Evolutionary conservation across 2,797 vertebrate genomes (phyloP).

Genomic region (Ctenosaura bakeri): DNA sequence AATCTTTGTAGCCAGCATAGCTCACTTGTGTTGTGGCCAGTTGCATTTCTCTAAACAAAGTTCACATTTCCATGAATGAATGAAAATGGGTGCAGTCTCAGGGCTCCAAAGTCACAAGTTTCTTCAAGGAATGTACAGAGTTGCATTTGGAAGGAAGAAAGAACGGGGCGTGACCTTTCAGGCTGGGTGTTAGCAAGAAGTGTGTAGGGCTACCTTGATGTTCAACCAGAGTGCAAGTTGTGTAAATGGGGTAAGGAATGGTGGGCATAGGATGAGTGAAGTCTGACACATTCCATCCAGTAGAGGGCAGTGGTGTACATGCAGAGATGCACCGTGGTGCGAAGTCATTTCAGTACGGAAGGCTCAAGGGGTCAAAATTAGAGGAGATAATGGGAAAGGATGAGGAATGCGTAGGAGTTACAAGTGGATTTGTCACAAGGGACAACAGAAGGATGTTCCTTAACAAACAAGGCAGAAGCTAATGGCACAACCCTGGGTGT

Average conservation of each 20-base stretch:
- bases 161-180: background rate
- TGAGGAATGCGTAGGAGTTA: background rate
- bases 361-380: background rate
- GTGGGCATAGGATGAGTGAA: background rate
- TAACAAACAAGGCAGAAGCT: conserved; percentile 62
- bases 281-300: conserved; percentile 50
- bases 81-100: conserved; percentile 28
- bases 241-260: background rate
- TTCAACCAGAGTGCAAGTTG: conserved; percentile 16
- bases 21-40: background rate
- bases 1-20: conserved; percentile 50
- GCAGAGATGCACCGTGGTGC: conserved; percentile 54
- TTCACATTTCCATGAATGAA: conserved; percentile 13
- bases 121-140: background rate
- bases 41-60: background rate
- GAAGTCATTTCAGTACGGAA: conserved; percentile 29
- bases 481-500: background rate
- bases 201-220: background rate
- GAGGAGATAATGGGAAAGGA: conserved; percentile 11
- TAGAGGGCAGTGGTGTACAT: conserved; percentile 44
- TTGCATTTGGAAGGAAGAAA: background rate
- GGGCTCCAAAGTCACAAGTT: conserved; percentile 8
- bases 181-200: background rate
- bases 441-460: conserved; percentile 57
- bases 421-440: background rate